phyloP scores from a whole-genome alignment of 2,113 vertebrate species.

The Chascanopsetta lugubris region DNA sequence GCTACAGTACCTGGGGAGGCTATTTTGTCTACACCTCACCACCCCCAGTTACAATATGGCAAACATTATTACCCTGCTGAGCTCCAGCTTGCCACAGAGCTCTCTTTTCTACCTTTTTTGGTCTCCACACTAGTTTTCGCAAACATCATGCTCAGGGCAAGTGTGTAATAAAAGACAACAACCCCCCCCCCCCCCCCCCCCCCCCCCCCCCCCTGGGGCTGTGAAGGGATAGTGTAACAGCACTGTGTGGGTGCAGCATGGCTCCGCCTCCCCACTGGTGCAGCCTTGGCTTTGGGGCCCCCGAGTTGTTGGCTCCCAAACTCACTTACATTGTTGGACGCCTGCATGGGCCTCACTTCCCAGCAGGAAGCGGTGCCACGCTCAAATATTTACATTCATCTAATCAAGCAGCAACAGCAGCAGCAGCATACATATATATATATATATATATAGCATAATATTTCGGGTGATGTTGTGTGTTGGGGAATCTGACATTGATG shows the following conservation, averaged over 20 bases:
- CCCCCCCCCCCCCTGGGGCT: conserved; percentile 41
- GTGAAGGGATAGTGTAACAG: conserved; percentile 56
- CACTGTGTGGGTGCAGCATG: conserved; percentile 23
- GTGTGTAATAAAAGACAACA: conserved; percentile 48
- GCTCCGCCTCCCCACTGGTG: conserved; percentile 15
- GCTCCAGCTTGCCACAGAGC: conserved; percentile 32
- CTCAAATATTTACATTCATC: conserved; percentile 74
- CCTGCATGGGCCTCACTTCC: conserved; percentile 37
- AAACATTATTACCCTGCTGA: conserved; percentile 54
- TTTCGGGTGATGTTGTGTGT: conserved; percentile 65
- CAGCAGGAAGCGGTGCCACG: conserved; percentile 37
- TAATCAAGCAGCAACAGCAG: conserved; percentile 62
- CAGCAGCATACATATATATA: conserved; percentile 59
- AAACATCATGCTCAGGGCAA: conserved; percentile 35
- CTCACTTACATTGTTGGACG: conserved; percentile 48
- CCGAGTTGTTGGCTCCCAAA: conserved; percentile 43
- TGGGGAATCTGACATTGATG: too few relatives aligned
- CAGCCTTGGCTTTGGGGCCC: conserved; percentile 24
- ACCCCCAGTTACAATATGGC: conserved; percentile 48
- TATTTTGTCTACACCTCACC: conserved; percentile 66
- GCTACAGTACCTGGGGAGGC: conserved; percentile 21
- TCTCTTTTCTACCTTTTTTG: conserved; percentile 11
- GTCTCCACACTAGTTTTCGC: conserved; percentile 49
- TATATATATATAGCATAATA: too few relatives aligned
- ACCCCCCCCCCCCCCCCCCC: neutral